Percentiles rank a stretch among this genome's conserved stretches.
phyloP scores from a whole-genome alignment of 2,888 invertebrate genomes.

The Lepidocyrtoides sp. region DNA sequence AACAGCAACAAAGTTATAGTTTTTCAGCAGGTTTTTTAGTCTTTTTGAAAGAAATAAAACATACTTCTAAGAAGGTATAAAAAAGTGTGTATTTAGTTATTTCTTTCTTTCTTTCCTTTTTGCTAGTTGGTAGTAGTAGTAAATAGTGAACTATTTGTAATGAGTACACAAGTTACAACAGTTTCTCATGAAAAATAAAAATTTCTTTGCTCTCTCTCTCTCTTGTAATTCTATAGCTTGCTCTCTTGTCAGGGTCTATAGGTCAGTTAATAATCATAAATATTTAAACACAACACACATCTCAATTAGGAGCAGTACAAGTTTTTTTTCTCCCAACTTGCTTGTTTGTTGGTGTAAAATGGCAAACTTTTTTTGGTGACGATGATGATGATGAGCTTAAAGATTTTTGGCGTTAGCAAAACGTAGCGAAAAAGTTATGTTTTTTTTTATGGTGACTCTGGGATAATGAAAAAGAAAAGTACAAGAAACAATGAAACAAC shows the following conservation, averaged over 20 bases:
- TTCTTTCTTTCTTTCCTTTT: not conserved
- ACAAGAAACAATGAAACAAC: not conserved
- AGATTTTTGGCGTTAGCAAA: slow-evolving; percentile 15
- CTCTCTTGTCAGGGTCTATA: slow-evolving; percentile 53
- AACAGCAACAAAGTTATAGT: slow-evolving; percentile 21
- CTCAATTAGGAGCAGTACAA: slow-evolving; percentile 73
- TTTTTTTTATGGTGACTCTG: not conserved
- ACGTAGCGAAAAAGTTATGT: not conserved
- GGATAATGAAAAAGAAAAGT: not conserved
- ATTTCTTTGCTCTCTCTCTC: not conserved
- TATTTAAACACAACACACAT: slow-evolving; percentile 76
- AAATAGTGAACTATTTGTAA: slow-evolving; percentile 56
- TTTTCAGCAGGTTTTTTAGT: slow-evolving; percentile 48
- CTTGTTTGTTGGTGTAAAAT: not conserved
- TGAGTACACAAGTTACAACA: not conserved
- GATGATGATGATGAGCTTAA: not conserved
- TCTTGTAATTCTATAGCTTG: not conserved
- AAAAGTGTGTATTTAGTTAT: not conserved
- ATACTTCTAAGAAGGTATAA: slow-evolving; percentile 16
- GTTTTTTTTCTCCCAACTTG: slow-evolving; percentile 47
- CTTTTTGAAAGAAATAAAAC: slow-evolving; percentile 6
- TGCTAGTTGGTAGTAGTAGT: not conserved
- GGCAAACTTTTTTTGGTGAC: not conserved
- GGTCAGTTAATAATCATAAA: slow-evolving; percentile 79
- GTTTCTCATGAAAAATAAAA: not conserved